A percentile compares a stretch with the other conserved stretches of the same genome.
Evolutionary conservation across 2,888 invertebrate genomes (phyloP).

Genomic region (Cheilosia soror): DNA sequence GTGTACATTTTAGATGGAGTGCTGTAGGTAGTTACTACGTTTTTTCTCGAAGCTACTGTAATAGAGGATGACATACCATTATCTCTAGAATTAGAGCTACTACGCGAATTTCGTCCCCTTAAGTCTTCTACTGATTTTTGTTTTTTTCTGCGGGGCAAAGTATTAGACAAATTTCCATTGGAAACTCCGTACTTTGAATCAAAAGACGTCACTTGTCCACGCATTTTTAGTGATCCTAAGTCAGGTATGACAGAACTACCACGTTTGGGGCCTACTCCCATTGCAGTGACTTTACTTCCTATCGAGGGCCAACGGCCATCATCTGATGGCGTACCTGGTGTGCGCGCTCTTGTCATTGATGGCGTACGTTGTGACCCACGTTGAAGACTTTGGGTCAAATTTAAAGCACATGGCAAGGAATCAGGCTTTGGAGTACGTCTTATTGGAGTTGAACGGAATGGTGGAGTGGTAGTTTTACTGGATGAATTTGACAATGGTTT

Average conservation of each 20-base stretch:
- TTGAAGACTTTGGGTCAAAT: conserved; percentile 80
- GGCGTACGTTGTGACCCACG: conserved; percentile 82
- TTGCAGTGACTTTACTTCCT: conserved; percentile 76
- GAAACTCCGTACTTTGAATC: conserved; percentile 82
- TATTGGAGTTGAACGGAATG: conserved; percentile 78
- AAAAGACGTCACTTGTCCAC: conserved; percentile 78
- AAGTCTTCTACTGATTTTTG: conserved; percentile 87
- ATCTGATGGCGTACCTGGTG: conserved; percentile 87
- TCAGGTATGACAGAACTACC: conserved; percentile 82
- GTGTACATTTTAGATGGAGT: conserved; percentile 75
- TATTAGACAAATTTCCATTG: conserved; percentile 89
- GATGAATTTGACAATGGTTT: conserved; percentile 85
- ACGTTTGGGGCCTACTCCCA: conserved; percentile 77
- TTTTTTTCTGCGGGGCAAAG: conserved; percentile 89
- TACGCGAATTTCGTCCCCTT: conserved; percentile 82
- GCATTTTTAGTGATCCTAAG: conserved; percentile 79
- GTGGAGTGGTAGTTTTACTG: conserved; percentile 83
- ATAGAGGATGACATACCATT: conserved; percentile 83
- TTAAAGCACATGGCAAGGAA: conserved; percentile 85
- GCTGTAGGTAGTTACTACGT: conserved; percentile 76
- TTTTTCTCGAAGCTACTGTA: conserved; percentile 79
- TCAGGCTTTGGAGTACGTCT: conserved; percentile 79
- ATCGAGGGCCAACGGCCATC: conserved; percentile 89
- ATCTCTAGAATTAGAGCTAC: conserved; percentile 84
- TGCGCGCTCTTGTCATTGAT: conserved; percentile 86